Evolutionary conservation across 2,113 vertebrate species (phyloP), one percentile per base, ranked within the genome.

Genomic region (Dipodomys ordii): DNA sequence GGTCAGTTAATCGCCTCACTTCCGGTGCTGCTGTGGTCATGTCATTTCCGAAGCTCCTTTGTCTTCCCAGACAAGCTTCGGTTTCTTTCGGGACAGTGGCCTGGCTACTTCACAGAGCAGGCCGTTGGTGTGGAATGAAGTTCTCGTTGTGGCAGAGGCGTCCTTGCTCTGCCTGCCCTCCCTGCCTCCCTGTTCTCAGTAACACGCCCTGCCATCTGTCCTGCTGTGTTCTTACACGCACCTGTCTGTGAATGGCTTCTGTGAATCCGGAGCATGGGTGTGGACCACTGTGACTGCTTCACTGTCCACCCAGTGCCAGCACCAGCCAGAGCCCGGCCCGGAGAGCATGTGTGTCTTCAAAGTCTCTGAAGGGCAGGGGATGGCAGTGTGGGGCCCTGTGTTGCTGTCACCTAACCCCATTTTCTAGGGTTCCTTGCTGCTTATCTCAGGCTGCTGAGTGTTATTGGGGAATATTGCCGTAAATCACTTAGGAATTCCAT

Each of bases 281-380:
- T 0, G 19, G 77, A 30, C 81, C 49, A 0, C 4, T n/a, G 4
- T 60, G 22, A 19, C n/a, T 18, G 39, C 27, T 3, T 53, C 2
- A 0, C 65, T 32, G 19, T 13, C 7, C 7, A 0, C n/a, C 30
- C 1, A 0, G 32, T 12, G 35, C 2, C 1, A 22, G n/a, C 65
- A 20, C 32, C 19, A 3, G 35, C 3, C 44, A 0, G 57, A 25
- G 35, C 28, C 20, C 0, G 35, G 39, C 13, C 8, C 27, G 2
- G 35, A 30, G 28, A 23, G 2, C 9, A 20, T 69, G 9, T 5
- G 22, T 32, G 18, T 16, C 20, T 25, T 6, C 12, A 22, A 49
- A 7, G 39, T 3, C 57, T 44, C 44, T 10, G 6, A 16, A 22
- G 32, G 32, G 53, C 8, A 0, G 13, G 10, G 2, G 4, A 46